phyloP scores from a whole-genome alignment of 1,140 invertebrate species.

The Episyrphus balteatus region DNA sequence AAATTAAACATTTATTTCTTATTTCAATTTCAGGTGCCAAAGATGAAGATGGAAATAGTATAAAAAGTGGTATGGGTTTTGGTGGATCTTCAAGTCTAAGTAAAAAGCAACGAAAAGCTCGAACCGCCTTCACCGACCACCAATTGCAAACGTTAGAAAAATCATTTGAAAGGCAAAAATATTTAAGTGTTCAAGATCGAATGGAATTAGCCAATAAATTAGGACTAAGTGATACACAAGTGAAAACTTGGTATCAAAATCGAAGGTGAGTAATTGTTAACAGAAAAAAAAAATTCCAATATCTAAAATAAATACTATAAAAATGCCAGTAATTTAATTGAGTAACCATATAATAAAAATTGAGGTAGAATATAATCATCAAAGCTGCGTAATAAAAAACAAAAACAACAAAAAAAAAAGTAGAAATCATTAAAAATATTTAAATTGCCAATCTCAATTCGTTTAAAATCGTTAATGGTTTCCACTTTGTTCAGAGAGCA shows the following conservation, averaged over 20 bases:
- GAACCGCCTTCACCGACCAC: conserved; percentile 97
- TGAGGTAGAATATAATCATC: too few species aligned
- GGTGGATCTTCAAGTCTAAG: conserved; percentile 41
- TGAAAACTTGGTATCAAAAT: conserved; percentile 99
- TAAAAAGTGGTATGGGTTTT: conserved; percentile 32
- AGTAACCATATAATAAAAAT: too few species aligned
- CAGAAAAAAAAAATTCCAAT: too few species aligned
- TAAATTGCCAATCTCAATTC: too few species aligned
- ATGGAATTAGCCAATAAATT: conserved; percentile 96
- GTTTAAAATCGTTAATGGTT: too few species aligned
- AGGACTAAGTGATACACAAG: conserved; percentile 94
- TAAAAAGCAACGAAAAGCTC: conserved; percentile 94
- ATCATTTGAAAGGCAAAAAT: conserved; percentile 96
- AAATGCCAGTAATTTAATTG: too few species aligned
- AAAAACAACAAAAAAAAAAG: too few species aligned
- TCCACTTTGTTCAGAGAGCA: too few species aligned
- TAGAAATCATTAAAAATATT: too few species aligned
- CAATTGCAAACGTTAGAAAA: conserved; percentile 95
- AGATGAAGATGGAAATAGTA: conserved; percentile 35
- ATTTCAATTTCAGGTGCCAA: conserved; percentile 23
- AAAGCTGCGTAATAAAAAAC: too few species aligned
- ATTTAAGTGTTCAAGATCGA: conserved; percentile 94
- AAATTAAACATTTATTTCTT: neutral
- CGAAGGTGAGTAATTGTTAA: conserved; percentile 60
- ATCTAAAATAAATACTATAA: too few species aligned